Conservation (phyloP, 1,140 invertebrate species). For the Ostrea denselamellosa region DNA sequence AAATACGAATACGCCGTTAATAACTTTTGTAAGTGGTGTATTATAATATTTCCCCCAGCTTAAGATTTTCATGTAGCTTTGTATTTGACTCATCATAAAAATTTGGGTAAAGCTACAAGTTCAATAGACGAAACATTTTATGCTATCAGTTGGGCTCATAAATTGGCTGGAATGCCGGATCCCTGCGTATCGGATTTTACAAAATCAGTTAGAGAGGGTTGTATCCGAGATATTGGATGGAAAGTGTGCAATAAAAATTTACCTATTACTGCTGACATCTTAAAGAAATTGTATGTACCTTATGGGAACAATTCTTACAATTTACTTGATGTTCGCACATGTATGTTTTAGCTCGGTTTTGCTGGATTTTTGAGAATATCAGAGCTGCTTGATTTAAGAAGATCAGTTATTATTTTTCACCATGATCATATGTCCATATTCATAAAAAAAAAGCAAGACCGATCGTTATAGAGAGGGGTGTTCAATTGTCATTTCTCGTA, state of each 20-base stretch:
- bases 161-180: not conserved
- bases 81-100: constrained; percentile 18
- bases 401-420: no score
- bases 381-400: no score
- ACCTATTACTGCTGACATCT: constrained; percentile 22
- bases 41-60: not conserved
- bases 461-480: constrained; percentile 14
- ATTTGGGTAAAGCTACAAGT: not conserved
- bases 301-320: not conserved
- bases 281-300: not conserved
- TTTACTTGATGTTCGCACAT: constrained; percentile 14
- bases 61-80: constrained; percentile 12
- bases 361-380: constrained; percentile 25
- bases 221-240: not conserved
- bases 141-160: constrained; percentile 34
- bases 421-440: no score
- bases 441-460: not conserved
- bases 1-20: not conserved
- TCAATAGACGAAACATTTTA: constrained; percentile 19
- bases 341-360: constrained; percentile 42
- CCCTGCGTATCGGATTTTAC: not conserved
- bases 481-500: no score
- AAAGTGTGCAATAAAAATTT: constrained; percentile 1
- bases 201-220: constrained; percentile 5
- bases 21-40: constrained; percentile 17